Evolutionary conservation across 2,888 invertebrate species (phyloP).

Genomic region (Acrobasis repandana): DNA sequence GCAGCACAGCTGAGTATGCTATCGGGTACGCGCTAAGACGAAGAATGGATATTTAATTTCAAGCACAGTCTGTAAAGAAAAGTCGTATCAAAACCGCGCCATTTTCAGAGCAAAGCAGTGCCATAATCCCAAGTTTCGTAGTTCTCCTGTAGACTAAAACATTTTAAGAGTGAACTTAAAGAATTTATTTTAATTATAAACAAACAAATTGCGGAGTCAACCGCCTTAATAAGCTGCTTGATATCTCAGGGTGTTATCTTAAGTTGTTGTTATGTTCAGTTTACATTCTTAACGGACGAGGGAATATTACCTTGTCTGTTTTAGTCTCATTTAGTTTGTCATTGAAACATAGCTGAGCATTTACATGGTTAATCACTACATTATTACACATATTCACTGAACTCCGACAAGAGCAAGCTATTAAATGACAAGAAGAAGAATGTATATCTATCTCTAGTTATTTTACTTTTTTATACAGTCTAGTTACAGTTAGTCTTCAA

Average conservation of each 20-base stretch:
- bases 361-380: too few species aligned
- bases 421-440: too few species aligned
- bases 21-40: too few species aligned
- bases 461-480: background rate
- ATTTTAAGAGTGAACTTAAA: background rate
- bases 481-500: background rate
- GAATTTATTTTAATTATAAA: constrained; percentile 16
- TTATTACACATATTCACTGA: too few species aligned
- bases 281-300: background rate
- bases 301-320: background rate
- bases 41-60: too few species aligned
- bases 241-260: constrained; percentile 2
- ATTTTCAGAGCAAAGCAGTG: background rate
- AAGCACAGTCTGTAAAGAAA: too few species aligned
- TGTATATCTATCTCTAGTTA: too few species aligned
- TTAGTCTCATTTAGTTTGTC: too few species aligned
- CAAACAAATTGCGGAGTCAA: constrained; percentile 8
- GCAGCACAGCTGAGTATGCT: too few species aligned
- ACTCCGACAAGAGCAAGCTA: too few species aligned
- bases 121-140: background rate
- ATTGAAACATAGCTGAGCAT: too few species aligned
- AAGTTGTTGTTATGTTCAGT: constrained; percentile 6
- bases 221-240: constrained; percentile 3
- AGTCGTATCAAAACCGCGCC: too few species aligned
- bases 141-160: background rate